Evolutionary conservation across 37 sponge, comb jelly and placozoan genomes (phyloP).

Genomic region (Oopsacas minuta): DNA sequence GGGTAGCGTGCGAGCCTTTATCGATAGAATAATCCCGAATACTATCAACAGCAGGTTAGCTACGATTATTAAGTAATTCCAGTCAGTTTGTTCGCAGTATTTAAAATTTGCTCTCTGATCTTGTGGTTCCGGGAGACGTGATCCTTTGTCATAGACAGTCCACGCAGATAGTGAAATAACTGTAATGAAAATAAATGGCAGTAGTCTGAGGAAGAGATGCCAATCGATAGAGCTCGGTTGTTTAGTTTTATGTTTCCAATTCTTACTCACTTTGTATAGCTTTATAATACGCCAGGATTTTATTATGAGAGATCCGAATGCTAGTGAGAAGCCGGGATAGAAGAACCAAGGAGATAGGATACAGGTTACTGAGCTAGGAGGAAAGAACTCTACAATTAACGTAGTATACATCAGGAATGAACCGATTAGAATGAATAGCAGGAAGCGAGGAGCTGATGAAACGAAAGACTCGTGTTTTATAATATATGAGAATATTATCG

Average conservation of each 20-base stretch:
- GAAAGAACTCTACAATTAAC: neutral
- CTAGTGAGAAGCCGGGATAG: slow-evolving; percentile 10
- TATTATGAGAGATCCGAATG: neutral
- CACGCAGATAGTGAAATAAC: neutral
- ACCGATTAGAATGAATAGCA: neutral
- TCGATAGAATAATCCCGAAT: slow-evolving; percentile 2
- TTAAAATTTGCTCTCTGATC: neutral
- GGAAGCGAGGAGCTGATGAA: neutral
- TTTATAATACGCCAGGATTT: neutral
- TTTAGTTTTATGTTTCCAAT: neutral
- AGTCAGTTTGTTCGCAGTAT: neutral
- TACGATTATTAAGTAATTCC: neutral
- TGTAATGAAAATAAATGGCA: slow-evolving; percentile 12
- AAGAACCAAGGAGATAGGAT: neutral
- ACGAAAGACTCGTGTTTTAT: neutral
- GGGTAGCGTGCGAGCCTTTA: neutral
- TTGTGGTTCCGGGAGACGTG: neutral
- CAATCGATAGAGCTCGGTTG: neutral
- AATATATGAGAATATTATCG: neutral
- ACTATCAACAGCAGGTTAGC: neutral
- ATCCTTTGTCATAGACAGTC: neutral
- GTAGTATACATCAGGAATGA: neutral
- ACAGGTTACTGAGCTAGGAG: neutral
- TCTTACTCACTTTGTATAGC: neutral
- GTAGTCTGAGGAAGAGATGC: neutral